Evolutionary conservation across 2,113 vertebrate species (phyloP), one percentile per base, ranked within the genome.

Genomic region (Nansenia antarctica): DNA sequence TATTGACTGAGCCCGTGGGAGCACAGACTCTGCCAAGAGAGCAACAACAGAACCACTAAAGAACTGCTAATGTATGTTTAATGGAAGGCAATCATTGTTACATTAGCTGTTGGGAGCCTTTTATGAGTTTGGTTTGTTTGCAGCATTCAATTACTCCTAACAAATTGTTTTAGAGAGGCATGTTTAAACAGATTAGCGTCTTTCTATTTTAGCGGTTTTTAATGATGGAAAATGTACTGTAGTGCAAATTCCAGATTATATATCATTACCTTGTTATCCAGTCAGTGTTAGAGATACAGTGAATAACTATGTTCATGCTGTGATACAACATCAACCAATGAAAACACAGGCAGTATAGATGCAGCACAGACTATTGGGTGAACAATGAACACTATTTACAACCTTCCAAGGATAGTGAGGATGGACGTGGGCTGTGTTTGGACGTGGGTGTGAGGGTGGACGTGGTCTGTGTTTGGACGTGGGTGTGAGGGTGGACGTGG

Each of bases 141-240:
- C 62, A 55, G 73, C 63, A 49, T 30, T 63, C 42, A 18, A 29
- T 65, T 34, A 49, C 72, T 49, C 26, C 45, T 63, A 49, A 35
- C 29, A 49, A 9, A 58, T n/a, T 42, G 60, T 55, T 76, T 72
- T n/a, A n/a, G 7, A 53, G 47, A 39, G 39, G 53, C 32, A 11
- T 42, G 34, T 47, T 52, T 53, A 59, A 76, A 26, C 71, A 71
- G 54, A 85, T 82, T 62, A 73, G 65, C 29, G 2, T 18, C 9
- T 37, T 6, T 73, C 69, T 72, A 65, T 80, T 72, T 70, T 49
- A 61, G 73, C 8, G 70, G 65, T 15, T 67, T 69, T 54, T 79
- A 73, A 79, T 58, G 72, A 70, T 68, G 22, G 60, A 24, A 85
- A 80, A 76, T 67, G 54, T 49, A 76, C 74, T 64, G 58, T 47